Evolutionary conservation across 1,140 invertebrate species (phyloP).

Genomic region (Papilio machaon): DNA sequence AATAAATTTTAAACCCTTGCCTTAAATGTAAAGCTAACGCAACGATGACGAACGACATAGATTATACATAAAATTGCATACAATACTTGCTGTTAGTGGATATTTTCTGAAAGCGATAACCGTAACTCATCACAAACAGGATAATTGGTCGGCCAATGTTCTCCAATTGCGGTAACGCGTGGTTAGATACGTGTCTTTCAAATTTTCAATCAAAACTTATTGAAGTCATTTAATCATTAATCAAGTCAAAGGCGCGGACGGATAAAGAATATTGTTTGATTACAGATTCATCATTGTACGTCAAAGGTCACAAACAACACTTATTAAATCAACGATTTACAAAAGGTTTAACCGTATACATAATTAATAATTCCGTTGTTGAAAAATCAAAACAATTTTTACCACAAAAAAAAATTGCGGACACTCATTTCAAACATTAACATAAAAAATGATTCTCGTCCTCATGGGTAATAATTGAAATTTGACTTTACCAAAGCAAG

Average conservation of each 20-base stretch:
- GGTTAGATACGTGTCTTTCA: slow-evolving; percentile 45
- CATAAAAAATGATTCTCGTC: neutral
- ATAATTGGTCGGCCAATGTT: slow-evolving; percentile 59
- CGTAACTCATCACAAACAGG: slow-evolving; percentile 62
- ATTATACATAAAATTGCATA: slow-evolving; percentile 51
- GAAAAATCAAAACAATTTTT: slow-evolving; percentile 31
- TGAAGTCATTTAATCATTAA: slow-evolving; percentile 52
- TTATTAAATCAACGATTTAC: slow-evolving; percentile 31
- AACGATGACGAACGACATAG: slow-evolving; percentile 62
- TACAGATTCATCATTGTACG: slow-evolving; percentile 44
- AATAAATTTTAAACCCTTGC: neutral
- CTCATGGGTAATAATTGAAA: slow-evolving; percentile 9
- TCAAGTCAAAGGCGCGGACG: slow-evolving; percentile 47
- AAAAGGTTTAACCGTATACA: slow-evolving; percentile 29
- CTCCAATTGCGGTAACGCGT: slow-evolving; percentile 56
- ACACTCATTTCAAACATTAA: neutral
- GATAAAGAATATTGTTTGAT: slow-evolving; percentile 53
- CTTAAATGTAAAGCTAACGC: slow-evolving; percentile 47
- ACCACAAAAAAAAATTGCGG: neutral
- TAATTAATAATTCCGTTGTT: slow-evolving; percentile 37
- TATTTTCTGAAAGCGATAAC: slow-evolving; percentile 56
- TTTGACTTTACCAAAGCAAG: neutral
- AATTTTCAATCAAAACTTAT: slow-evolving; percentile 53
- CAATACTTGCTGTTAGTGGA: slow-evolving; percentile 53
- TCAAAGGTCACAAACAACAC: slow-evolving; percentile 41